A percentile compares a stretch with the other conserved stretches of the same genome.
Conservation (phyloP, 2,888 invertebrate species). For the Chrysolina americana region DNA sequence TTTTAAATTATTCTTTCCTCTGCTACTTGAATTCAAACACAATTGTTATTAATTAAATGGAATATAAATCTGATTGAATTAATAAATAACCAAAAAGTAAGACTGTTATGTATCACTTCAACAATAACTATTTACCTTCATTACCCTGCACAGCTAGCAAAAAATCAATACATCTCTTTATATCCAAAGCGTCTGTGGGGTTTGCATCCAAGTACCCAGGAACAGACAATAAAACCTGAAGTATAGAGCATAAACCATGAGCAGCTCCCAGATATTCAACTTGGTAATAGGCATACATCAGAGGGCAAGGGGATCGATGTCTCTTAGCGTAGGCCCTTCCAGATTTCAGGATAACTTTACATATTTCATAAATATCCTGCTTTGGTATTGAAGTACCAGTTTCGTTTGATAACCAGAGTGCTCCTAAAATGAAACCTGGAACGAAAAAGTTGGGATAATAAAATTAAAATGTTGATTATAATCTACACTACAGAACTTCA, state of each 20-base stretch:
- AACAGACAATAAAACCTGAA: slow-evolving; percentile 77
- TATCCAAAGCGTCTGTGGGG: slow-evolving; percentile 72
- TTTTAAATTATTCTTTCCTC: too few relatives aligned
- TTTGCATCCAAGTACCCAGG: slow-evolving; percentile 73
- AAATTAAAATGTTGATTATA: too few relatives aligned
- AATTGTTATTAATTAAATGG: too few relatives aligned
- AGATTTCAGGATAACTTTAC: slow-evolving; percentile 79
- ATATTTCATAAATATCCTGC: slow-evolving; percentile 75
- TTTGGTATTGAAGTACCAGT: slow-evolving; percentile 70
- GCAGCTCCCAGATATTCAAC: slow-evolving; percentile 82
- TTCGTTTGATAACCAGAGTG: slow-evolving; percentile 79
- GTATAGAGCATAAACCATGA: slow-evolving; percentile 78
- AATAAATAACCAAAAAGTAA: too few relatives aligned
- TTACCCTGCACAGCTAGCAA: slow-evolving; percentile 77
- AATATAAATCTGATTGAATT: too few relatives aligned
- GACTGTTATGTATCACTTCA: too few relatives aligned
- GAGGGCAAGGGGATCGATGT: slow-evolving; percentile 75
- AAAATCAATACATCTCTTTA: slow-evolving; percentile 79
- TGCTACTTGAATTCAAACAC: too few relatives aligned
- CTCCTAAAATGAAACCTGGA: slow-evolving; percentile 80
- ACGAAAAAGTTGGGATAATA: slow-evolving; percentile 10
- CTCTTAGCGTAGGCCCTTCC: slow-evolving; percentile 78
- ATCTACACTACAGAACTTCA: too few relatives aligned
- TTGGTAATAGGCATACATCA: slow-evolving; percentile 84
- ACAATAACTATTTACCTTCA: slow-evolving; percentile 67